Percentiles rank a stretch among this genome's conserved stretches.
phyloP scores from a whole-genome alignment of 2,797 vertebrate species.

The Pelobates cultripes region DNA sequence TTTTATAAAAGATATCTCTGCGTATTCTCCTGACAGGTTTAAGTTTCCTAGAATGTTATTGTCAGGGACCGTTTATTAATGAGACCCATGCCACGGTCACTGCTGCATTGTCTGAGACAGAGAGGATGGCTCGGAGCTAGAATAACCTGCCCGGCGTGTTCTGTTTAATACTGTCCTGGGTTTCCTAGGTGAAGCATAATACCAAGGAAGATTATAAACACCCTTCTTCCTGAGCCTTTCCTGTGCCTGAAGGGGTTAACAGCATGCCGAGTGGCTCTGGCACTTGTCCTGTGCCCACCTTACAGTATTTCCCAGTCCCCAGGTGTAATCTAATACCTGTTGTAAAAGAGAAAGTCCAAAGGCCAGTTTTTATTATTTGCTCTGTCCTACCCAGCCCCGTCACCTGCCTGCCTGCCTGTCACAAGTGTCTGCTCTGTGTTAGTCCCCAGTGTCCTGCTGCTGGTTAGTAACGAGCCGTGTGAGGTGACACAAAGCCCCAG shows the following conservation, averaged over 20 bases:
- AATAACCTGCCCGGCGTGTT: slow-evolving; percentile 23
- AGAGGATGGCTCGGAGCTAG: background rate
- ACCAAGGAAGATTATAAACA: background rate
- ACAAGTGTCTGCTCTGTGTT: background rate
- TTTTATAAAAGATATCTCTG: too few relatives aligned
- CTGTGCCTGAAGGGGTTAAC: background rate
- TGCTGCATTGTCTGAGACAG: background rate
- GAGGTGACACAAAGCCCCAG: background rate
- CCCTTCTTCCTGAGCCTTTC: background rate
- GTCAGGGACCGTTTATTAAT: too few relatives aligned
- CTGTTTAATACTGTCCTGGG: background rate
- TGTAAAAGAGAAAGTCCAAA: slow-evolving; percentile 37
- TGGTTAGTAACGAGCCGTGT: background rate
- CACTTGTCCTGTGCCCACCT: background rate
- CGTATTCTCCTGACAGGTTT: too few relatives aligned
- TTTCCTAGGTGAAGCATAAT: slow-evolving; percentile 21
- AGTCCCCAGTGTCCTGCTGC: background rate
- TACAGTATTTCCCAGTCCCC: background rate
- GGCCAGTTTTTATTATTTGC: slow-evolving; percentile 26
- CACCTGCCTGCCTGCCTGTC: slow-evolving; percentile 12
- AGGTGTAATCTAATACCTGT: slow-evolving; percentile 36
- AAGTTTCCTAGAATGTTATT: too few relatives aligned
- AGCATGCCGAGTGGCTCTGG: background rate
- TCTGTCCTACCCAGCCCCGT: slow-evolving; percentile 41
- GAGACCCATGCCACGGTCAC: too few relatives aligned